Conservation (phyloP, 2,113 vertebrate species). For the Bothrops jararaca region DNA sequence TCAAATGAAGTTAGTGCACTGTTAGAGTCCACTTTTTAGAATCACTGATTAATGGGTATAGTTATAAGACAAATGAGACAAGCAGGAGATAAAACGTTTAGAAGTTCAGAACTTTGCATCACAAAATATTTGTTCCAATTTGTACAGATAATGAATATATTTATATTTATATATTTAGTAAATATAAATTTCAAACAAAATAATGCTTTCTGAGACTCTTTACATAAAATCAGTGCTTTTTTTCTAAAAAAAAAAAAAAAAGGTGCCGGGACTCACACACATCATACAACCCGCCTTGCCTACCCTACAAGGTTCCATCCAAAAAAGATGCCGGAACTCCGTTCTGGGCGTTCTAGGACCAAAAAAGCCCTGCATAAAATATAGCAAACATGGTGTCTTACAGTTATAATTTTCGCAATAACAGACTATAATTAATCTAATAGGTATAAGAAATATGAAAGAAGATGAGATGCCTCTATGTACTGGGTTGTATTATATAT, state of each 20-base stretch:
- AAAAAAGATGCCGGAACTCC: no score
- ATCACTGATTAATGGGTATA: neutral
- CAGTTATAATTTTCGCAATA: neutral
- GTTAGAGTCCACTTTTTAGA: neutral
- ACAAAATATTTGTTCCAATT: neutral
- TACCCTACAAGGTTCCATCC: no score
- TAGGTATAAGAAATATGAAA: neutral
- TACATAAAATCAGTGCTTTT: neutral
- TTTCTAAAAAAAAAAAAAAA: no score
- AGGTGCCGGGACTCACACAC: no score
- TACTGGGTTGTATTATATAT: neutral
- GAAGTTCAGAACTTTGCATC: neutral
- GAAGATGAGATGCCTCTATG: neutral
- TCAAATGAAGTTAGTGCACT: neutral
- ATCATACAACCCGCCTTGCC: no score
- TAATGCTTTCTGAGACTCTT: neutral
- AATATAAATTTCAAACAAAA: neutral
- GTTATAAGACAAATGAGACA: neutral
- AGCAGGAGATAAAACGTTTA: neutral
- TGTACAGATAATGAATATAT: neutral
- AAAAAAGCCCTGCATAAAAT: neutral
- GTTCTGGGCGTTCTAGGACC: no score
- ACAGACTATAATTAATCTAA: neutral
- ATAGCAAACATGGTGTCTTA: neutral
- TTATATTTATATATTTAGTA: neutral